phyloP scores from a whole-genome alignment of 2,113 vertebrate species.

The Rostratula benghalensis region DNA sequence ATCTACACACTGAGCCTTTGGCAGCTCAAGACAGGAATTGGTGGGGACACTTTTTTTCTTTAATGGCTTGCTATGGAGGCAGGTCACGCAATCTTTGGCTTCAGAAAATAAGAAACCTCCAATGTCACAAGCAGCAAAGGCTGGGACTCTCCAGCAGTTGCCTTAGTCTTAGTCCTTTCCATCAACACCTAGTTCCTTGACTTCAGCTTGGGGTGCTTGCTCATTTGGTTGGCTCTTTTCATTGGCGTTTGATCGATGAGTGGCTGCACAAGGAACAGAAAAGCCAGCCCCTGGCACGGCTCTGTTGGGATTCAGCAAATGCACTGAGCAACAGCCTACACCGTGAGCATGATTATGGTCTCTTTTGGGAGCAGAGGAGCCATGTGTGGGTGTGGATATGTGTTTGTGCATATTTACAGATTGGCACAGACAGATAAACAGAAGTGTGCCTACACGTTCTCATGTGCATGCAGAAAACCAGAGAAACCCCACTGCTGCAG shows the following conservation, averaged over 20 bases:
- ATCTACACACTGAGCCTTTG: background rate
- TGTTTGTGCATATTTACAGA: background rate
- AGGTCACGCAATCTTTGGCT: background rate
- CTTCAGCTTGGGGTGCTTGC: accelerated
- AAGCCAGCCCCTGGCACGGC: background rate
- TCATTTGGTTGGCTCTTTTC: background rate
- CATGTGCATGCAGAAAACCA: background rate
- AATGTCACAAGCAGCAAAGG: background rate
- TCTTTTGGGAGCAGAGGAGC: background rate
- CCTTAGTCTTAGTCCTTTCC: background rate
- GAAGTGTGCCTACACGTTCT: background rate
- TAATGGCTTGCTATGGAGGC: background rate
- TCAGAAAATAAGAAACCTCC: background rate
- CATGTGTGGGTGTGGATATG: too few relatives aligned
- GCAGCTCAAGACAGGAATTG: background rate
- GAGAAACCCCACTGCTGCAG: background rate
- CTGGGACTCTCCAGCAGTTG: background rate
- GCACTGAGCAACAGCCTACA: background rate
- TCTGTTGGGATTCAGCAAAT: background rate
- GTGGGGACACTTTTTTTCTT: background rate
- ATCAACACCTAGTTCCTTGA: background rate
- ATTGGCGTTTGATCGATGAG: background rate
- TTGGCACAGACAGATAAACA: background rate
- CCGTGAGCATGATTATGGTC: background rate
- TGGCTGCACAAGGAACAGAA: background rate